phyloP scores from a whole-genome alignment of 2,797 vertebrate genomes.

The Ceryle rudis region DNA sequence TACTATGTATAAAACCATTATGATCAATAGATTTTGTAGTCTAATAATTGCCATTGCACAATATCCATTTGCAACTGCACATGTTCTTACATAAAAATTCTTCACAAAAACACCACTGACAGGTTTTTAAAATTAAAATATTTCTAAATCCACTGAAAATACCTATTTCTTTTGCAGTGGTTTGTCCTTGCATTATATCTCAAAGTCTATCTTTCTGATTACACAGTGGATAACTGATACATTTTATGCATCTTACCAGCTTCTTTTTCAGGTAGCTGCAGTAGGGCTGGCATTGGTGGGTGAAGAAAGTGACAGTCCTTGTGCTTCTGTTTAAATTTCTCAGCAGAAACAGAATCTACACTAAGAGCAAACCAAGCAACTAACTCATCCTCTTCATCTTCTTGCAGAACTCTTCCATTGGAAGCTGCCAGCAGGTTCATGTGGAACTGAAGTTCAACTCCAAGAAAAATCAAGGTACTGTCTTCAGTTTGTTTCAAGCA shows the following conservation, averaged over 20 bases:
- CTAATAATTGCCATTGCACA: not conserved
- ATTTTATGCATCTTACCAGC: conserved; percentile 84
- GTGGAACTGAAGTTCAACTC: conserved; percentile 82
- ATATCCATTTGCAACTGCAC: not conserved
- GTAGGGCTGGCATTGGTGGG: conserved; percentile 84
- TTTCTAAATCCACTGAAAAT: not conserved
- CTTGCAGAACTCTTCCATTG: not conserved
- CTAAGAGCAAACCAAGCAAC: conserved; percentile 91
- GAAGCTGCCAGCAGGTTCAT: not conserved
- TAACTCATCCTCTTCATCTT: conserved; percentile 77
- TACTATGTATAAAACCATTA: not conserved
- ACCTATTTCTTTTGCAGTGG: rapidly evolving
- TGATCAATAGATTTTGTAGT: not conserved
- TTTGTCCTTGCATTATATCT: not conserved
- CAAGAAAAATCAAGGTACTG: conserved; percentile 87
- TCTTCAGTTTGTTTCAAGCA: conserved; percentile 77
- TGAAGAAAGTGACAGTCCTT: conserved; percentile 85
- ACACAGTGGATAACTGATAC: not conserved
- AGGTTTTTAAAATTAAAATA: not conserved
- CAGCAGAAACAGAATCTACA: conserved; percentile 76
- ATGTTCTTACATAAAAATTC: not conserved
- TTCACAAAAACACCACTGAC: not conserved
- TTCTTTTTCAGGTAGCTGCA: conserved; percentile 88
- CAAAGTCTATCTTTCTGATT: not conserved
- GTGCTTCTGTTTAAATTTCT: conserved; percentile 80